These are phyloP conservation scores for Anolis apletophallus DNA, from an alignment of 2,797 vertebrate species.

Conservation along the genomic window DNA sequence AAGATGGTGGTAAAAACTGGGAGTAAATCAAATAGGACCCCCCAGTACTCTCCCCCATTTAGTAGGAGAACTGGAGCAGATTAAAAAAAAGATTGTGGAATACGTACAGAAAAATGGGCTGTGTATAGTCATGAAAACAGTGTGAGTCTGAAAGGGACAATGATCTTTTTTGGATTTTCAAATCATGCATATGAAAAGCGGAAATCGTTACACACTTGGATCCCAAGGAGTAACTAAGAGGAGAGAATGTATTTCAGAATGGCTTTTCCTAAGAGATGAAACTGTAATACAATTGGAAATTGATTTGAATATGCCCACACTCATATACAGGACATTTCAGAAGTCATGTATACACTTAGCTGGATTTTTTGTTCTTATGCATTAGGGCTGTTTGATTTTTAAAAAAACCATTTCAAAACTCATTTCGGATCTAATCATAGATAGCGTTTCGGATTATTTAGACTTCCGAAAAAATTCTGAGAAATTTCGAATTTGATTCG, in stretches of 20 bases:
- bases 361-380: neutral
- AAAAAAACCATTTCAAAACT: too few species aligned
- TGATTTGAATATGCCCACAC: constrained; percentile 38
- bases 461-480: too few species aligned
- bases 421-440: too few species aligned
- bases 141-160: constrained; percentile 29
- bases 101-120: constrained; percentile 31
- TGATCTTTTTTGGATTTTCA: constrained; percentile 14
- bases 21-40: constrained; percentile 38
- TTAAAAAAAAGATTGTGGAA: constrained; percentile 52
- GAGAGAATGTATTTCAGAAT: neutral
- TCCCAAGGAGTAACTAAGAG: constrained; percentile 26
- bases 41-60: neutral
- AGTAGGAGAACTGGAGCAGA: constrained; percentile 5
- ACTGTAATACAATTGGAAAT: constrained; percentile 29
- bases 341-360: neutral
- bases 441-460: too few species aligned
- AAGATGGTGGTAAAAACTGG: constrained; percentile 23
- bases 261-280: constrained; percentile 34
- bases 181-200: constrained; percentile 48
- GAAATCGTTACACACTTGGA: constrained; percentile 22
- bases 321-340: constrained; percentile 8
- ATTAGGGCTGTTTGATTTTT: too few species aligned
- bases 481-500: too few species aligned
- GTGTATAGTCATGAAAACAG: constrained; percentile 17